A percentile compares a stretch with the other conserved stretches of the same genome.
Conservation (phyloP, 2,888 invertebrate genomes). For the Caenorhabditis macrosperma region DNA sequence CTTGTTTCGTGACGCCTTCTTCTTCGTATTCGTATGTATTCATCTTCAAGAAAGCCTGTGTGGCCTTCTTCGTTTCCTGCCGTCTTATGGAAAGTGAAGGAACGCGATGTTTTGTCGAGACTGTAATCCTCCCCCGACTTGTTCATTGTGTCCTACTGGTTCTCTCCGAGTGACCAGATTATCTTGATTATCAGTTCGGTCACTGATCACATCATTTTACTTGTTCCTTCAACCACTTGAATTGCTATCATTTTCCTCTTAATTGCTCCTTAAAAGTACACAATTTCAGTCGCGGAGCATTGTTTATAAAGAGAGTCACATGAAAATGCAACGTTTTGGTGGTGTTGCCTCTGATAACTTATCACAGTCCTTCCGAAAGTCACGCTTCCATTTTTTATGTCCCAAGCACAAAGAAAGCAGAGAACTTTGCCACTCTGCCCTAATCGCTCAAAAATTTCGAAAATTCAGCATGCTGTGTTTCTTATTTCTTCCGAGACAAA, state of each 20-base stretch:
- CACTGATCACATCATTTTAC: constrained; percentile 7
- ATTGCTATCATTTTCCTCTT: too few relatives aligned
- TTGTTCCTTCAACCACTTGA: background rate
- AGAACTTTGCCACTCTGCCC: background rate
- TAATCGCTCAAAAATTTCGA: constrained; percentile 40
- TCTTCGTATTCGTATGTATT: constrained; percentile 6
- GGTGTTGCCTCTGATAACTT: background rate
- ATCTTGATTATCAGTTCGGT: constrained; percentile 28
- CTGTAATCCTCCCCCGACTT: constrained; percentile 3
- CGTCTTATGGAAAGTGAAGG: background rate
- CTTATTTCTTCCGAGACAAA: constrained; percentile 8
- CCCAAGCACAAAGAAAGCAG: background rate
- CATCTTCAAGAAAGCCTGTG: constrained; percentile 15
- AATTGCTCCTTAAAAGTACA: background rate
- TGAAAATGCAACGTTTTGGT: background rate
- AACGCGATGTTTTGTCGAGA: background rate
- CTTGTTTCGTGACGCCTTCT: constrained; percentile 30
- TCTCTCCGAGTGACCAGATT: constrained; percentile 31
- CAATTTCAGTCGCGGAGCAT: background rate
- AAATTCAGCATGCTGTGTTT: constrained; percentile 22
- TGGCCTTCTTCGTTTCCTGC: constrained; percentile 19
- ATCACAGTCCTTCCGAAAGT: constrained; percentile 7
- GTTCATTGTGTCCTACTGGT: constrained; percentile 31
- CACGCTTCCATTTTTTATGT: background rate
- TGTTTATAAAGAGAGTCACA: background rate